Conservation (phyloP, 1,140 invertebrate species). For the Manduca sexta region DNA sequence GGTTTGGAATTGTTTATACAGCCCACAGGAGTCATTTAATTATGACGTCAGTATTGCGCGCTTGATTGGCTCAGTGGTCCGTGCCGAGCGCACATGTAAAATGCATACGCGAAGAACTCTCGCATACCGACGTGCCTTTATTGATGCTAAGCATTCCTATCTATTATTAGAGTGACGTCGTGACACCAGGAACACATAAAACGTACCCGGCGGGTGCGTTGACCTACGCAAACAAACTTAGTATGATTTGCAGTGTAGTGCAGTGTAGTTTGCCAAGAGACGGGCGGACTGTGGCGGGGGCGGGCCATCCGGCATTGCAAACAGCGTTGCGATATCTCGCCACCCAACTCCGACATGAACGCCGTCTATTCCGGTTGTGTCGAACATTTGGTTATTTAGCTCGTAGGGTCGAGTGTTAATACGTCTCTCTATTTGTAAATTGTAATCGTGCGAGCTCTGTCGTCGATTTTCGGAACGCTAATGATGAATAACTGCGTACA, state of each 20-base stretch:
- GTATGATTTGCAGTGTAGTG: slow-evolving; percentile 65
- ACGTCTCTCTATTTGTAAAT: slow-evolving; percentile 26
- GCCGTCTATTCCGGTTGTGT: slow-evolving; percentile 31
- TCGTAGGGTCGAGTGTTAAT: slow-evolving; percentile 15
- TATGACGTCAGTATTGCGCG: slow-evolving; percentile 1
- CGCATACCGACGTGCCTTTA: slow-evolving; percentile 48
- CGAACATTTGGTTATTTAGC: slow-evolving; percentile 22
- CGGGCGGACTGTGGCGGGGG: slow-evolving; percentile 36
- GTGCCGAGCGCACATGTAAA: slow-evolving; percentile 22
- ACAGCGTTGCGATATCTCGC: slow-evolving; percentile 41
- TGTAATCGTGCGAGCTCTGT: slow-evolving; percentile 27
- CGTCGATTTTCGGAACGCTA: slow-evolving; percentile 27
- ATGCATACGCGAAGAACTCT: slow-evolving; percentile 39
- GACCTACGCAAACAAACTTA: slow-evolving; percentile 67
- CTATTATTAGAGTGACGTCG: slow-evolving; percentile 69
- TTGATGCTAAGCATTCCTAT: slow-evolving; percentile 64
- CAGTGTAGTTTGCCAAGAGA: slow-evolving; percentile 68
- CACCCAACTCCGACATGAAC: slow-evolving; percentile 27
- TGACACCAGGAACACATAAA: slow-evolving; percentile 71
- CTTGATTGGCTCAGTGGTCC: slow-evolving; percentile 19
- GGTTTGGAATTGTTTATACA: slow-evolving; percentile 14
- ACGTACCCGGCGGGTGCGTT: slow-evolving; percentile 57
- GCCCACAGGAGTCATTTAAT: background rate
- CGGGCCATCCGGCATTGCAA: slow-evolving; percentile 47
- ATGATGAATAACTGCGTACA: slow-evolving; percentile 38